Evolutionary conservation across 2,888 invertebrate species (phyloP), one percentile per base, ranked within the genome.

Genomic region (Pseudococcus longispinus): DNA sequence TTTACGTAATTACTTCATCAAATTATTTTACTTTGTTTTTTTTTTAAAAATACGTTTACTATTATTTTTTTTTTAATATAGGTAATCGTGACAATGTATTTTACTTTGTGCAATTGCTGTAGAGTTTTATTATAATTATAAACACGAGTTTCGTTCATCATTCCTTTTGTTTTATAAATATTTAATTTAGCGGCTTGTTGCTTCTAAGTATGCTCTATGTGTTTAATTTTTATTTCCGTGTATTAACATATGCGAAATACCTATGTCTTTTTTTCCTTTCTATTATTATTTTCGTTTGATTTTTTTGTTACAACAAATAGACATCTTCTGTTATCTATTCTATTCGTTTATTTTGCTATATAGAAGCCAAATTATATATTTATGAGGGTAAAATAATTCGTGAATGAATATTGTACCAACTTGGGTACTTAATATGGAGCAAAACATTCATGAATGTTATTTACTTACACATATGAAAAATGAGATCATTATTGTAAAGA

Each of bases 221-320:
- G 42, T 37, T 26, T 42, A 37, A 80, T 80, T 11, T 80, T 80
- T 80, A 42, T 80, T 80, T 80, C 18, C 18, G 20, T 80, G 23
- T 60, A 23, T 60, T 15, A 60, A 60, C 60, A 13, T 77, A 77
- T 42, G 77, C 77, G 37, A 20, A 74, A 37, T 80, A 80, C 60
- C 60, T 51, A 15, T 46, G 23, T 51, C 51, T 74, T 80, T 42
- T 29, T 37, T 42, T 20, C 29, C 13, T 80, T 80, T 42, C 37
- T 77, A 37, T 77, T 37, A 37, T 80, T 80, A 80, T 42, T 80
- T 80, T 80, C 42, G 77, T 80, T 80, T 80, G 26, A 80, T 42
- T 80, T 42, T 70, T 80, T 80, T 80, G 77, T 80, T 80, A 80
- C 20, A 42, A 80, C 42, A 80, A 80, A 80, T 80, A 80, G 77